Base-by-base conservation (phyloP, 2,797 vertebrate species). In the Pseudomugil gertrudae region DNA sequence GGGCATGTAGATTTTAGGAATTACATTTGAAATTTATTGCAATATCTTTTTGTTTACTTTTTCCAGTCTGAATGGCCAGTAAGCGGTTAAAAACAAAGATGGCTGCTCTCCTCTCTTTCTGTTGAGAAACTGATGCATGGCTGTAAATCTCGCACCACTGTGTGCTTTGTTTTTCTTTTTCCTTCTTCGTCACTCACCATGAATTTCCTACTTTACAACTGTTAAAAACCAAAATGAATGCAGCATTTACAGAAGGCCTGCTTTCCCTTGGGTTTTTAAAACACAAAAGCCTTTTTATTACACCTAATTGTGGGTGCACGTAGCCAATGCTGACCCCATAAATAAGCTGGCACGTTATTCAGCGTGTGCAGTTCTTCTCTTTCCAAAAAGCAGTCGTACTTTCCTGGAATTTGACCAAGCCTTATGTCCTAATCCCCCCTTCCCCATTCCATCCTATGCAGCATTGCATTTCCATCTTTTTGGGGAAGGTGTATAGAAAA, bases 351-450 rank as follows among this genome's bases (percentile, higher is more conserved):
- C 35, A 36, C 19, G 38, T 60, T 64, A 21, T 55, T 29, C 45
- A n/a, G 9, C 51, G 19, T 26, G 57, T 40, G 69, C 24, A 21
- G 29, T 5, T 29, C 43, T n/a, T 59, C 63, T 63, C 33, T 59
- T 87, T 81, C 80, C 63, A 64, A 78, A 70, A 84, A 84, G 63
- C 7, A 61, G 62, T 57, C 73, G 68, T 56, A 60, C 73, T 81
- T 83, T 81, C 76, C 69, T 61, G 67, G 80, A 51, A 84, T 59
- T 54, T 10, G 1, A 15, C 69, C 69, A 55, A 26, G 17, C 66
- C 52, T 58, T 60, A 0, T 2, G 68, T 35, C 56, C 52, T 58
- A 33, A 6, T 5, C 47, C 70, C 47, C 2, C 3, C 9, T 56
- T 66, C 26, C 47, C 1, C 40, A 61, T 57, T 54, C 40, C 50